Percentiles rank a stretch among this genome's conserved stretches.
These are phyloP conservation scores for Dasypogon diadema DNA, from an alignment of 2,888 invertebrate species.

Conservation along the genomic window DNA sequence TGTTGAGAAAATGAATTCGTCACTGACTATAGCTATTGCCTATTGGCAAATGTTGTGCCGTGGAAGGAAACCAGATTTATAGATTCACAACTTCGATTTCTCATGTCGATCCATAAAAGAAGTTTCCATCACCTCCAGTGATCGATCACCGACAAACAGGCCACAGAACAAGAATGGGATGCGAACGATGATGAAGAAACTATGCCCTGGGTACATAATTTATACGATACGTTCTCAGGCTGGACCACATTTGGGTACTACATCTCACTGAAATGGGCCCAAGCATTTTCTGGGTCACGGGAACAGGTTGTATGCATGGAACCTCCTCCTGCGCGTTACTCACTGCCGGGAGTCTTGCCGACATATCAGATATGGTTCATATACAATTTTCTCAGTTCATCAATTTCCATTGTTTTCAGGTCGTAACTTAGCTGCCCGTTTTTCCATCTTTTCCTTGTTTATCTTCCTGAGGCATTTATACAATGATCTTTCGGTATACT, in stretches of 20 bases:
- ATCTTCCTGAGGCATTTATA: neutral
- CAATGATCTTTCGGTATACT: neutral
- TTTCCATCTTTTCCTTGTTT: conserved; percentile 8
- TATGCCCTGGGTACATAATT: neutral
- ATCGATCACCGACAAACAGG: conserved; percentile 15
- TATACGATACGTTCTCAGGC: neutral
- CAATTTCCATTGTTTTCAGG: conserved; percentile 18
- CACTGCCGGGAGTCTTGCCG: conserved; percentile 1
- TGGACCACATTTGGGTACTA: conserved; percentile 2
- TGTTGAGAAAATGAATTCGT: neutral
- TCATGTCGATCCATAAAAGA: conserved; percentile 2
- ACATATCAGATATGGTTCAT: conserved; percentile 4
- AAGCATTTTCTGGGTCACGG: conserved; percentile 36
- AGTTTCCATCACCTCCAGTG: conserved; percentile 10
- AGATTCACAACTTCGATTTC: neutral
- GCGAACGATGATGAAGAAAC: neutral
- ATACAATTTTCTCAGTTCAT: conserved; percentile 28
- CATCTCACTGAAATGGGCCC: neutral
- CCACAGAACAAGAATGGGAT: conserved; percentile 5
- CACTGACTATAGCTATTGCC: neutral
- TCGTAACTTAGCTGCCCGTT: conserved; percentile 1
- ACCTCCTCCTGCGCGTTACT: neutral
- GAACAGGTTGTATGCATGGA: conserved; percentile 17
- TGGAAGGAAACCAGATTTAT: neutral
- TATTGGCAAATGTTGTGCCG: neutral